These are phyloP conservation scores for Leptinotarsa tumamoca DNA, from an alignment of 2,888 invertebrate species.

Conservation along the genomic window DNA sequence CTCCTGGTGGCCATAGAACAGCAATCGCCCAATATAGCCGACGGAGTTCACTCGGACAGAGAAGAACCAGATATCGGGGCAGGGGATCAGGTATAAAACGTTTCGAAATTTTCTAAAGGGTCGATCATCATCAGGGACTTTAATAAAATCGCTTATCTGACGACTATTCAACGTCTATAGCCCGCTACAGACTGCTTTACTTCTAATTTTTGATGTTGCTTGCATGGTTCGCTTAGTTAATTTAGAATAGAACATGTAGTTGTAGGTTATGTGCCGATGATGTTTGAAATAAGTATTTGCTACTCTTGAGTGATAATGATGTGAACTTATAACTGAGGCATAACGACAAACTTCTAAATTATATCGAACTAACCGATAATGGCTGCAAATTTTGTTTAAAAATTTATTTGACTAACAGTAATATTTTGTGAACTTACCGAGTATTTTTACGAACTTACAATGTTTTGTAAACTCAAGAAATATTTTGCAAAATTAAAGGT, in stretches of 20 bases:
- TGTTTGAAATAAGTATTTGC: conserved; percentile 46
- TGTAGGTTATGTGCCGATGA: conserved; percentile 33
- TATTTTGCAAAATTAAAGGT: neutral
- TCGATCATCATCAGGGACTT: conserved; percentile 18
- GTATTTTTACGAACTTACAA: neutral
- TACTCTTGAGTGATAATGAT: conserved; percentile 49
- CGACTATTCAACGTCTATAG: neutral
- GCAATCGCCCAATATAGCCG: conserved; percentile 95
- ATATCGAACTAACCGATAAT: neutral
- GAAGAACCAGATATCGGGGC: conserved; percentile 94
- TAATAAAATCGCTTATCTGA: neutral
- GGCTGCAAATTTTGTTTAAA: neutral
- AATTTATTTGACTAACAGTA: neutral
- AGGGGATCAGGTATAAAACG: conserved; percentile 90
- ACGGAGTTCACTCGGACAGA: conserved; percentile 90
- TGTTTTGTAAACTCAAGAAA: neutral
- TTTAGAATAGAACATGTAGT: neutral
- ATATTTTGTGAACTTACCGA: neutral
- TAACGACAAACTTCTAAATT: neutral
- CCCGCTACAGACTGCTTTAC: neutral
- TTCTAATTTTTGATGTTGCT: neutral
- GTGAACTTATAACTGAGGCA: conserved; percentile 42
- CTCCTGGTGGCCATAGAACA: conserved; percentile 98
- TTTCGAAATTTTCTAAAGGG: conserved; percentile 25
- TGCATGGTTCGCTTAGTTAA: conserved; percentile 8